A percentile compares a stretch with the other conserved stretches of the same genome.
These are phyloP conservation scores for Syngnathus rostellatus DNA, from an alignment of 2,797 vertebrate species.

Conservation along the genomic window DNA sequence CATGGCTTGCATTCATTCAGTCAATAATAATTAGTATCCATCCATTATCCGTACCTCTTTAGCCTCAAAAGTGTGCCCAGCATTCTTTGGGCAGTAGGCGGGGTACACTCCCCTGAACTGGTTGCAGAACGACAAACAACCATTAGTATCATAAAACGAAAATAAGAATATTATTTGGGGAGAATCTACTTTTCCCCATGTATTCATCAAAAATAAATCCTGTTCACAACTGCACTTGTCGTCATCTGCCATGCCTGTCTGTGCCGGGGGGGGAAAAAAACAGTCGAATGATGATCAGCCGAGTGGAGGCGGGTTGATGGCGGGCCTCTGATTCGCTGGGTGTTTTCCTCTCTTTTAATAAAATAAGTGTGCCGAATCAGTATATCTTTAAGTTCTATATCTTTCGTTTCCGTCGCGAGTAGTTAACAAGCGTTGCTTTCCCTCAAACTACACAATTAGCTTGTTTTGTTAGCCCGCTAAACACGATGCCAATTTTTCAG, in stretches of 20 bases:
- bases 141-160: neutral
- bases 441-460: neutral
- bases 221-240: neutral
- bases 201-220: slow-evolving; percentile 1
- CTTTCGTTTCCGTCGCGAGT: neutral
- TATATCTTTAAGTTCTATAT: neutral
- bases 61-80: too few species aligned
- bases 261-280: neutral
- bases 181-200: neutral
- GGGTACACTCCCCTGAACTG: too few species aligned
- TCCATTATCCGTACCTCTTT: too few species aligned
- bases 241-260: neutral
- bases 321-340: neutral
- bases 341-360: neutral
- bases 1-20: slow-evolving; percentile 3
- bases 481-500: neutral
- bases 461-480: neutral
- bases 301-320: neutral
- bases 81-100: too few species aligned
- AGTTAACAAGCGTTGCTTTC: neutral
- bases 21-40: neutral
- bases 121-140: neutral
- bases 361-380: too few species aligned
- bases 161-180: neutral
- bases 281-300: neutral